Evolutionary conservation across 2,888 invertebrate genomes (phyloP), one percentile per base, ranked within the genome.

Genomic region (Drymonia ruficornis): DNA sequence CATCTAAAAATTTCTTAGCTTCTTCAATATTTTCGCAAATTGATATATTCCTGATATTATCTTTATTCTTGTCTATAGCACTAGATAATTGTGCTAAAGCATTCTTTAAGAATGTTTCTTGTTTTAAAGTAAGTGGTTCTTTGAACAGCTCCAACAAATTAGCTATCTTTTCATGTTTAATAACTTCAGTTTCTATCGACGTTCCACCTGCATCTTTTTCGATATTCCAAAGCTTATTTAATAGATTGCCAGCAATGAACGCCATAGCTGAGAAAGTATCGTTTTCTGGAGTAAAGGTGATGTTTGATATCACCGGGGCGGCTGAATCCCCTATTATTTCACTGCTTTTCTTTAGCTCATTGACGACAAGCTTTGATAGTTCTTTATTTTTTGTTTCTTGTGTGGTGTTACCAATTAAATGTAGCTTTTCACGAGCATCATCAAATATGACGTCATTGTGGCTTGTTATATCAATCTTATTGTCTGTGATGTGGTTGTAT

Each of bases 141-240:
- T 88, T 88, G 50, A 92, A 92, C 28, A 92, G 68, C 5, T 89
- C 87, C 1, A 92, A 55, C 36, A 92, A 72, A 51, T 89, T 86
- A 2, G 81, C 66, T 53, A 91, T 84, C 68, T 89, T 92, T 48
- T 88, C 81, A 53, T 88, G 86, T 71, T 89, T 90, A 12, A 89
- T 55, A 15, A 65, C 59, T 56, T 91, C 89, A 5, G 80, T 81
- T 73, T 89, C 88, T 29, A 76, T 63, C 0, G 86, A 81, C 44
- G 83, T 80, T 16, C 77, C 80, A 38, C 62, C 73, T 2, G 72
- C 60, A 52, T 85, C 86, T 66, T 85, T 87, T 70, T 91, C 89
- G 73, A 92, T 85, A 55, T 86, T 83, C 91, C 91, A 92, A 31
- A 92, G 62, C 65, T 87, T 87, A 60, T 87, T 90, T n/a, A 92